A percentile compares a stretch with the other conserved stretches of the same genome.
phyloP scores from a whole-genome alignment of 1,140 invertebrate species.

The Brachionus plicatilis region DNA sequence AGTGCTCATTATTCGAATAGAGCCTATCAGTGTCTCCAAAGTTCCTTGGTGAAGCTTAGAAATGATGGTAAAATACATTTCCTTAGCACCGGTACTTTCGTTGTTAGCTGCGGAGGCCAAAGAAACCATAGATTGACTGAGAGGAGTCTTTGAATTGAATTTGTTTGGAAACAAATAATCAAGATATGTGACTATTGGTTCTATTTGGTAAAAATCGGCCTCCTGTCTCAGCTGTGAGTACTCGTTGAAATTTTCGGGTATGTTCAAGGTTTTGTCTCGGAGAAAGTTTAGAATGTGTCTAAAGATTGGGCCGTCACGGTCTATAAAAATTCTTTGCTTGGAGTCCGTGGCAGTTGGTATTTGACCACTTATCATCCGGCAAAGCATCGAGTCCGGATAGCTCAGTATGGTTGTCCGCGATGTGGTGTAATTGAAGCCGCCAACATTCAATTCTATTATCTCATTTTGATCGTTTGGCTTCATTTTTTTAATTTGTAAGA shows the following conservation, averaged over 20 bases:
- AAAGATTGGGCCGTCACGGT: conserved; percentile 43
- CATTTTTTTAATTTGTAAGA: not conserved
- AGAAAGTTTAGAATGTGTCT: conserved; percentile 44
- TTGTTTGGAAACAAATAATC: not conserved
- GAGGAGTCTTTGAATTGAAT: not conserved
- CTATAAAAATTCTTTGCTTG: conserved; percentile 40
- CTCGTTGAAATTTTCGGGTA: conserved; percentile 43
- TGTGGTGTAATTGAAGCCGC: conserved; percentile 44
- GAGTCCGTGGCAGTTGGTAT: conserved; percentile 11
- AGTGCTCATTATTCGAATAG: not conserved
- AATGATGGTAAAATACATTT: conserved; percentile 28
- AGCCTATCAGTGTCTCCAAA: not conserved
- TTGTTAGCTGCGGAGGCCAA: not conserved
- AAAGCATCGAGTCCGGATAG: conserved; percentile 45
- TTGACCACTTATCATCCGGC: conserved; percentile 43
- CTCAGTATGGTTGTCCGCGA: conserved; percentile 43
- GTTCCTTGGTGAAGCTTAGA: conserved; percentile 30
- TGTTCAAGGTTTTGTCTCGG: conserved; percentile 39
- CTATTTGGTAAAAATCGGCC: conserved; percentile 44
- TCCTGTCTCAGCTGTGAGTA: conserved; percentile 41
- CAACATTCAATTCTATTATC: conserved; percentile 44
- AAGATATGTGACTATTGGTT: conserved; percentile 39
- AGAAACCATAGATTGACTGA: not conserved
- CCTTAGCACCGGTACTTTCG: not conserved
- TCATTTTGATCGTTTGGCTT: conserved; percentile 37